Conservation (phyloP, 2,113 vertebrate species). For the Syngnathus floridae region DNA sequence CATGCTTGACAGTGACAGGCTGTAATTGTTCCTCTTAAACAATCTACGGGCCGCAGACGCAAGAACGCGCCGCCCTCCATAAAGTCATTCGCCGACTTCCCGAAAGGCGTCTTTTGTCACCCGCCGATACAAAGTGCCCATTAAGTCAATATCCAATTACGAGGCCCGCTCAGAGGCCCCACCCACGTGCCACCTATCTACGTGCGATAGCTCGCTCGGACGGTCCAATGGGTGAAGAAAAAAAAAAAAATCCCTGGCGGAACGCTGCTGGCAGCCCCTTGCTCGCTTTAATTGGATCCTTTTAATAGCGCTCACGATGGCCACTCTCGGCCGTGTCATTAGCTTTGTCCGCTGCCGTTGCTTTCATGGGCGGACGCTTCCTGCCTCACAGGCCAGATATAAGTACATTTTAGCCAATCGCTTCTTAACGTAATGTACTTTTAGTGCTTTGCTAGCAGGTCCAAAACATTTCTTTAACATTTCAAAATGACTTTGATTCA, state of each 20-base stretch:
- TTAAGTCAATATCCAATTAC: conserved; percentile 54
- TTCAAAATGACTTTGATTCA: no score
- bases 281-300: conserved; percentile 64
- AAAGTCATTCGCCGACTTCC: neutral
- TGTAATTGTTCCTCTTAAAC: conserved; percentile 1
- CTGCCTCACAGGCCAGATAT: conserved; percentile 16
- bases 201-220: conserved; percentile 17
- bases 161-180: conserved; percentile 19
- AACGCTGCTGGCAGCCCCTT: conserved; percentile 39
- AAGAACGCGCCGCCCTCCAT: neutral
- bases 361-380: conserved; percentile 55
- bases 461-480: no score
- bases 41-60: neutral
- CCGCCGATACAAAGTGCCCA: conserved; percentile 32
- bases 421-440: no score
- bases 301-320: conserved; percentile 62
- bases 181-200: conserved; percentile 35
- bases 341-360: conserved; percentile 49
- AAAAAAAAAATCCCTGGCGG: conserved; percentile 51
- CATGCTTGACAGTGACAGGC: neutral
- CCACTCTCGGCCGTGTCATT: conserved; percentile 61
- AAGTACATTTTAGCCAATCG: no score
- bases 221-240: conserved; percentile 17
- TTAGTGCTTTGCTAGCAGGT: no score
- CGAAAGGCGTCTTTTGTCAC: conserved; percentile 4